A percentile compares a stretch with the other conserved stretches of the same genome.
Evolutionary conservation across 1,140 invertebrate species (phyloP).

Genomic region (Glossosoma conforme): DNA sequence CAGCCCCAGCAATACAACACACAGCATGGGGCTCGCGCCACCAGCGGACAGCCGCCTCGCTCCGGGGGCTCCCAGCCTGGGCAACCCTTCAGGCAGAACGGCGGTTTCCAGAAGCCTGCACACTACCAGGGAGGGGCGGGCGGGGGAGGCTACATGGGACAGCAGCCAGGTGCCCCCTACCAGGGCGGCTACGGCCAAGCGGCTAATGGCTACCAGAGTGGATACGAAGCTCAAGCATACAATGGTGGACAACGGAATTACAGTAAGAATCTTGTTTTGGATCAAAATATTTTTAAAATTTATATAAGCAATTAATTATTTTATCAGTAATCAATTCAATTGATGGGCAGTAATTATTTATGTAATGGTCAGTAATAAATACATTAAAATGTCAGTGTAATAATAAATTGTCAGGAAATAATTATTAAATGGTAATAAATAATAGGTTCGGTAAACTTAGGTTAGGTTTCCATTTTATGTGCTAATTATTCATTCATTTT

Average conservation of each 20-base stretch:
- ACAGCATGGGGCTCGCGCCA: slow-evolving; percentile 34
- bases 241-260: slow-evolving; percentile 41
- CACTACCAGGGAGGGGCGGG: slow-evolving; percentile 15
- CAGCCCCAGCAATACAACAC: slow-evolving; percentile 36
- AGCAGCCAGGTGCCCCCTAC: slow-evolving; percentile 35
- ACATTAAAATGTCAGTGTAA: too few relatives aligned
- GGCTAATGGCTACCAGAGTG: slow-evolving; percentile 43
- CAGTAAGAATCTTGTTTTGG: too few relatives aligned
- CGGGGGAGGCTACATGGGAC: slow-evolving; percentile 1
- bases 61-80: slow-evolving; percentile 16
- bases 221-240: slow-evolving; percentile 38
- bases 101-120: slow-evolving; percentile 10
- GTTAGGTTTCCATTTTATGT: too few relatives aligned
- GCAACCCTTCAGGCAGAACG: slow-evolving; percentile 17
- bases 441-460: too few relatives aligned
- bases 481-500: too few relatives aligned
- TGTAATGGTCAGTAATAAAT: too few relatives aligned
- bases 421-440: too few relatives aligned
- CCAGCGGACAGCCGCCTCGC: slow-evolving; percentile 41
- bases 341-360: too few relatives aligned
- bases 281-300: not conserved
- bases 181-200: slow-evolving; percentile 43
- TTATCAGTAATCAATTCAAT: too few relatives aligned
- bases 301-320: not conserved
- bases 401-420: too few relatives aligned